A percentile compares a stretch with the other conserved stretches of the same genome.
Conservation (phyloP, 1,140 invertebrate genomes). For the Solen grandis region DNA sequence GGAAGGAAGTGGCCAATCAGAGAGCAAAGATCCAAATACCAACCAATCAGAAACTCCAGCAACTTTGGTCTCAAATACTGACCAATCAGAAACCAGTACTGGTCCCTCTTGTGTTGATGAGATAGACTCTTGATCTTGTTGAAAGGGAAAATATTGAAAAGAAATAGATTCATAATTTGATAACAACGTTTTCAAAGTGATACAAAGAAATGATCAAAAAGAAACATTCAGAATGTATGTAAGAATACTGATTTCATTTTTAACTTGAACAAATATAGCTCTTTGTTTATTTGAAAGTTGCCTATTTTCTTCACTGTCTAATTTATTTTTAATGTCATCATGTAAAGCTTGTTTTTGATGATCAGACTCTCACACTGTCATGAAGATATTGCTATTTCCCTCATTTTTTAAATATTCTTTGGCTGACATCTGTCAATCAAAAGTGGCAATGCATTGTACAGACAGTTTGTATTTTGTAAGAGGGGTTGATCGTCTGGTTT, state of each 20-base stretch:
- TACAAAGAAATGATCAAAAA: neutral
- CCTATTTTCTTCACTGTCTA: too few species aligned
- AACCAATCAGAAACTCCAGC: constrained; percentile 48
- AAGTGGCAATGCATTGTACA: neutral
- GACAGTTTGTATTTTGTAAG: neutral
- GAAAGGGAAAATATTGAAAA: neutral
- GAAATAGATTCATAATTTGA: neutral
- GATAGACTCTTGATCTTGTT: constrained; percentile 26
- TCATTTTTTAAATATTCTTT: too few species aligned
- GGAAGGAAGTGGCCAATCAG: constrained; percentile 45
- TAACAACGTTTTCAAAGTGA: neutral
- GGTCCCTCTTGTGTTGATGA: constrained; percentile 4
- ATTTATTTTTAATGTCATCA: too few species aligned
- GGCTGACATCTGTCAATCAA: constrained; percentile 10
- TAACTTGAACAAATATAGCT: constrained; percentile 7
- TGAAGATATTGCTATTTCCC: too few species aligned
- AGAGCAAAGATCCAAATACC: constrained; percentile 2
- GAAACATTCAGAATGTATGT: neutral
- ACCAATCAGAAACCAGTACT: constrained; percentile 33
- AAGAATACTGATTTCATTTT: neutral
- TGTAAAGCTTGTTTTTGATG: too few species aligned
- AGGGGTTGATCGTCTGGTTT: neutral
- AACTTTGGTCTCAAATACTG: constrained; percentile 25
- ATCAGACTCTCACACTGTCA: too few species aligned
- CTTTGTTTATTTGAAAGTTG: too few species aligned